phyloP scores from a whole-genome alignment of 2,113 vertebrate genomes.

The Prietella phreatophila region DNA sequence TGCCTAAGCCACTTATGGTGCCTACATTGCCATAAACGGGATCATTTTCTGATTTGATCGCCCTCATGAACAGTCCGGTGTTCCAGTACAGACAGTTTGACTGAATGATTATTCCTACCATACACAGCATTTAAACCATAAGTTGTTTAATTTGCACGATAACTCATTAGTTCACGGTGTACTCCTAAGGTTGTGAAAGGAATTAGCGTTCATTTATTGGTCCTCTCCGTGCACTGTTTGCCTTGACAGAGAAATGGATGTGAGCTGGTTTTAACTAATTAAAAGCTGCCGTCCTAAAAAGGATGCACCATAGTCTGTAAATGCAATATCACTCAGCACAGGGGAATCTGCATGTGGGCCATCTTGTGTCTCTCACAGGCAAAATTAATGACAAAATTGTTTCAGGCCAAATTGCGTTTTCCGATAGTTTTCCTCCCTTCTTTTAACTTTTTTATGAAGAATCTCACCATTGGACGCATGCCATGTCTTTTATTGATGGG shows the following conservation, averaged over 20 bases:
- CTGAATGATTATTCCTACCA: background rate
- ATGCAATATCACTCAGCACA: constrained; percentile 27
- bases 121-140: background rate
- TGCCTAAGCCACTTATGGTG: background rate
- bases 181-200: background rate
- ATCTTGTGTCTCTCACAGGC: constrained; percentile 30
- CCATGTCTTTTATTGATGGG: constrained; percentile 46
- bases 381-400: constrained; percentile 52
- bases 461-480: constrained; percentile 41
- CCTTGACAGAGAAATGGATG: constrained; percentile 1
- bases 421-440: constrained; percentile 9
- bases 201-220: background rate
- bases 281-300: constrained; percentile 36
- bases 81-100: constrained; percentile 1
- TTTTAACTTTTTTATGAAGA: constrained; percentile 44
- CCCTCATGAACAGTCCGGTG: background rate
- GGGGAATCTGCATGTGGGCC: background rate
- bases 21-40: constrained; percentile 1
- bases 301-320: constrained; percentile 37
- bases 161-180: constrained; percentile 4
- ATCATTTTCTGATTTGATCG: constrained; percentile 1
- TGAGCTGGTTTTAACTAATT: constrained; percentile 47
- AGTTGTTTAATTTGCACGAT: background rate
- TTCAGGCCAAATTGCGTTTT: constrained; percentile 45
- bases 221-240: background rate